Evolutionary conservation across 2,888 invertebrate species (phyloP).

Genomic region (Exocentrus adspersus): DNA sequence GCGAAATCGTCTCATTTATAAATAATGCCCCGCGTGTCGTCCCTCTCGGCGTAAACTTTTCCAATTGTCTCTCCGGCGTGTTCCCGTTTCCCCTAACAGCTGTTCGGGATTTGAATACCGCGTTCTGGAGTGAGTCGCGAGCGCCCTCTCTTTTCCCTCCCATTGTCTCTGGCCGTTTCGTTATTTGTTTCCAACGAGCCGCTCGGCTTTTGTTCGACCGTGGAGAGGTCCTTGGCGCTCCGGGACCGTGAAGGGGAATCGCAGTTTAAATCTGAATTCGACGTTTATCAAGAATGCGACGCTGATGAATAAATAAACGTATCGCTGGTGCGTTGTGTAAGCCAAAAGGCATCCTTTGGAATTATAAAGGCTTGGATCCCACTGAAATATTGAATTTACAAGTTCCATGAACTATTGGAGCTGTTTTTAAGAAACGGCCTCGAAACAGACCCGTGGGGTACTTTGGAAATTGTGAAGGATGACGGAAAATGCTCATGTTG

Average conservation of each 20-base stretch:
- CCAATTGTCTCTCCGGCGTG: conserved; percentile 17
- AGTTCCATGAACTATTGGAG: too few species aligned
- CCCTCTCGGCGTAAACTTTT: conserved; percentile 18
- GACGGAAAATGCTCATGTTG: too few species aligned
- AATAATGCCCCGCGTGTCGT: conserved; percentile 13
- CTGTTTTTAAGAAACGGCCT: too few species aligned
- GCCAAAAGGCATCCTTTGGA: too few species aligned
- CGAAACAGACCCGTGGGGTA: too few species aligned
- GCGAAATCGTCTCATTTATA: conserved; percentile 4
- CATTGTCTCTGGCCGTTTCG: conserved; percentile 21
- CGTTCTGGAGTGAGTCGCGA: conserved; percentile 7
- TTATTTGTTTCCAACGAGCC: conserved; percentile 23
- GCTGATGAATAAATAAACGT: too few species aligned
- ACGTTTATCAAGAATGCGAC: too few species aligned
- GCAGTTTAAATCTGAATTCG: too few species aligned
- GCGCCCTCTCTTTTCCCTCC: background rate
- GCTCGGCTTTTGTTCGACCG: background rate
- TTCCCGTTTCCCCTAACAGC: conserved; percentile 18
- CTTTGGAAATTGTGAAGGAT: too few species aligned
- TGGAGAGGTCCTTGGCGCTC: background rate
- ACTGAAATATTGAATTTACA: too few species aligned
- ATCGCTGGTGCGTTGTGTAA: too few species aligned
- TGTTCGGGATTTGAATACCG: conserved; percentile 21
- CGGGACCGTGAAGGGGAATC: background rate
- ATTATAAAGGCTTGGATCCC: too few species aligned